Evolutionary conservation across 1,140 invertebrate species (phyloP), one percentile per base, ranked within the genome.

Genomic region (Oppia nitens): DNA sequence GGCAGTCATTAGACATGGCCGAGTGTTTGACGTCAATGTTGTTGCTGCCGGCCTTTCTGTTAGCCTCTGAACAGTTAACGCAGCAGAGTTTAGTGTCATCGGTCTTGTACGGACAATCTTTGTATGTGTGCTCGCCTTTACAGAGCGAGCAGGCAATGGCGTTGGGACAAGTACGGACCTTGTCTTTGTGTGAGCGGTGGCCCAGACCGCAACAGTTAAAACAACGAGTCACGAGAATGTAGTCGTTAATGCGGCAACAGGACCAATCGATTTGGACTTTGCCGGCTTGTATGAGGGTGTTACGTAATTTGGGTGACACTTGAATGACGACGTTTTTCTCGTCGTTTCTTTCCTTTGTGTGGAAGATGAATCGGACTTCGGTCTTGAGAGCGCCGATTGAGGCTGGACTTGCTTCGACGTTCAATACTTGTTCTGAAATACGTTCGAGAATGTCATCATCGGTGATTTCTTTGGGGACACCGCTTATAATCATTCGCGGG

Each of bases 121-220:
- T 40, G 6, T 9, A 40, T 40, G 6, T 40, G 32, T 40, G 32
- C 17, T 40, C 32, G 32, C 32, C 32, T 6, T 6, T 6, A 63
- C 65, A 28, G 71, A 60, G 59, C 66, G 62, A 20, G 70, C 49
- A 45, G 69, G 66, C n/a, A n/a, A n/a, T n/a, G n/a, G n/a, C n/a
- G n/a, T n/a, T n/a, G n/a, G n/a, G n/a, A n/a, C n/a, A n/a, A n/a
- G n/a, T n/a, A n/a, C n/a, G n/a, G n/a, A n/a, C n/a, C n/a, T n/a
- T n/a, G n/a, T n/a, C n/a, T n/a, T n/a, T n/a, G n/a, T n/a, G n/a
- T 6, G 32, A 40, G 6, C 32, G 32, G 32, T 40, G 32, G 17
- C 32, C 32, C 32, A 40, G 17, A 9, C 6, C 6, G 17, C 32
- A 40, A 17, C 32, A 40, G 17, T 40, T 40, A 17, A 40, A 40